Evolutionary conservation across 2,113 vertebrate species (phyloP).

Genomic region (Carlito syrichta): DNA sequence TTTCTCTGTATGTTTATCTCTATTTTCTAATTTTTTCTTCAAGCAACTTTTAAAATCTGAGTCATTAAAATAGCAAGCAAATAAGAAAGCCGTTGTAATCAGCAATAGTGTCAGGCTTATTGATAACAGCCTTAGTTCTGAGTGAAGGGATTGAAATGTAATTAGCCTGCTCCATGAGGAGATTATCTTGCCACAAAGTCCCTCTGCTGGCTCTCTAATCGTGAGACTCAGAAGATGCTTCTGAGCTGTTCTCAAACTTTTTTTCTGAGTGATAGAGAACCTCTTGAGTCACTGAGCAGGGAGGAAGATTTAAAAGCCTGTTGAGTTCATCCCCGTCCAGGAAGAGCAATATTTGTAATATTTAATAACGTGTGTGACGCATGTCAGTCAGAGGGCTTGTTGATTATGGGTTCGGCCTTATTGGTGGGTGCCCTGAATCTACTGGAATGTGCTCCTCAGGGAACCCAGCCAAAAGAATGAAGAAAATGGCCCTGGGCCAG

Average conservation of each 20-base stretch:
- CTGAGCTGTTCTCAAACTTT: neutral
- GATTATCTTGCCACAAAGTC: neutral
- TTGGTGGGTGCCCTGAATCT: too few species aligned
- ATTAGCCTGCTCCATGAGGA: neutral
- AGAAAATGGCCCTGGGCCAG: neutral
- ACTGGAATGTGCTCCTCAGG: neutral
- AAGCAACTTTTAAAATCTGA: neutral
- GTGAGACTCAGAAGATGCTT: neutral
- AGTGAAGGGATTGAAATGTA: neutral
- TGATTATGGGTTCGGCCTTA: too few species aligned
- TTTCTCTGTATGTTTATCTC: neutral
- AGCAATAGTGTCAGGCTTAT: neutral
- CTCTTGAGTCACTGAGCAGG: neutral
- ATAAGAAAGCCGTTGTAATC: neutral
- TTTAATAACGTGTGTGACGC: too few species aligned
- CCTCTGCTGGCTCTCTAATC: fast-evolving
- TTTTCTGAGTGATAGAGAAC: neutral
- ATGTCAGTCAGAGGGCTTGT: neutral
- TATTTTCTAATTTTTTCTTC: neutral
- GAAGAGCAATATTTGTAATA: neutral
- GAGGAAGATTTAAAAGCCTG: neutral
- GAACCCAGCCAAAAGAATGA: too few species aligned
- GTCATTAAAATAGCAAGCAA: neutral
- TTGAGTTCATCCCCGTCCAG: neutral
- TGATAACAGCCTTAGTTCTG: neutral